Percentiles rank a stretch among this genome's conserved stretches.
Conservation (phyloP, 2,113 vertebrate species). For the Aptenodytes patagonicus region DNA sequence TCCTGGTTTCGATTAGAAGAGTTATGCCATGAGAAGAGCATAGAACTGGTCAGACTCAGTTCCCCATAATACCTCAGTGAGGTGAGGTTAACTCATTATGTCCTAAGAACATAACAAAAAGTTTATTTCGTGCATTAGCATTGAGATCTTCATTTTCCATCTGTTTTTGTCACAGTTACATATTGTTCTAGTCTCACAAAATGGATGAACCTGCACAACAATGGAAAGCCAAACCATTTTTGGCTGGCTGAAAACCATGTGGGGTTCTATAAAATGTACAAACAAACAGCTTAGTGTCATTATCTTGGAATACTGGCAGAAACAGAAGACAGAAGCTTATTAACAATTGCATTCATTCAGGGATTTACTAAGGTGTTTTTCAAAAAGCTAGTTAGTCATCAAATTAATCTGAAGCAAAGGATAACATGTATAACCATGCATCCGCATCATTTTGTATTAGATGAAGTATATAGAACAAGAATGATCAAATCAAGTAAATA, state of each 20-base stretch:
- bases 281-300: neutral
- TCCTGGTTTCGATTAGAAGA: neutral
- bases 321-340: neutral
- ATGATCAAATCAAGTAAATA: neutral
- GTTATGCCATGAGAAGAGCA: neutral
- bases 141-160: neutral
- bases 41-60: neutral
- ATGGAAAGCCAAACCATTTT: neutral
- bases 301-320: neutral
- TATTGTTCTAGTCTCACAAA: neutral
- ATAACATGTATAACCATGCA: neutral
- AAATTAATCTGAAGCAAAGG: neutral
- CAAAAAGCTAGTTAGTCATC: neutral
- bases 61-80: neutral
- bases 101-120: neutral
- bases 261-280: neutral
- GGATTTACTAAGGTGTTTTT: neutral
- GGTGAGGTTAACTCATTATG: neutral
- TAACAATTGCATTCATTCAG: neutral
- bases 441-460: neutral
- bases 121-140: neutral
- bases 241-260: neutral
- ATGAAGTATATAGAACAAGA: neutral
- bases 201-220: neutral
- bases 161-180: neutral